phyloP scores from a whole-genome alignment of 2,113 vertebrate species.

The Siniperca knerii region DNA sequence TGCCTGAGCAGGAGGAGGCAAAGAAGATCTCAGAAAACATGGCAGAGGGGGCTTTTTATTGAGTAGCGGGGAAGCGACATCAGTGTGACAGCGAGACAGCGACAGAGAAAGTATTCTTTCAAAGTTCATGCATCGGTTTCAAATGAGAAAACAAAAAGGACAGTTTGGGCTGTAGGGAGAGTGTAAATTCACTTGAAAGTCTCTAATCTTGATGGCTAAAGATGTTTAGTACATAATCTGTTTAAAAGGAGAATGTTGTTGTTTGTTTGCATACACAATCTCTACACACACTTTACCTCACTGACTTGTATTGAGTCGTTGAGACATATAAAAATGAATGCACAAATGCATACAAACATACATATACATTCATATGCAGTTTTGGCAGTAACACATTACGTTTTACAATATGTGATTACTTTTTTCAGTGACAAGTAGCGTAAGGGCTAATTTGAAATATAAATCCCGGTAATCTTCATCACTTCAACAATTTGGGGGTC shows the following conservation, averaged over 20 bases:
- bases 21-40: slow-evolving; percentile 28
- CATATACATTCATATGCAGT: not conserved
- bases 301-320: not conserved
- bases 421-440: not conserved
- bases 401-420: not conserved
- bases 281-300: not conserved
- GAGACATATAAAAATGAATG: not conserved
- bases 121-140: slow-evolving; percentile 39
- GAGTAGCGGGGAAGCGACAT: slow-evolving; percentile 18
- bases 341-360: not conserved
- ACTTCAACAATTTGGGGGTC: not conserved
- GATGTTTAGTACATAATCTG: not conserved
- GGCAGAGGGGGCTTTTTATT: slow-evolving; percentile 31
- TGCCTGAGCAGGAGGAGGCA: slow-evolving; percentile 9
- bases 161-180: not conserved
- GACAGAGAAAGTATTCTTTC: slow-evolving; percentile 17
- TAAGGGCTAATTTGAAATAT: not conserved
- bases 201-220: not conserved
- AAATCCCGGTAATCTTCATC: not conserved
- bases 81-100: slow-evolving; percentile 19
- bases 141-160: slow-evolving; percentile 25
- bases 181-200: not conserved
- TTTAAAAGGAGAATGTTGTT: not conserved
- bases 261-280: slow-evolving; percentile 6
- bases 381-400: not conserved